Evolutionary conservation across 2,113 vertebrate species (phyloP).

Genomic region (Colistium nudipinnis): DNA sequence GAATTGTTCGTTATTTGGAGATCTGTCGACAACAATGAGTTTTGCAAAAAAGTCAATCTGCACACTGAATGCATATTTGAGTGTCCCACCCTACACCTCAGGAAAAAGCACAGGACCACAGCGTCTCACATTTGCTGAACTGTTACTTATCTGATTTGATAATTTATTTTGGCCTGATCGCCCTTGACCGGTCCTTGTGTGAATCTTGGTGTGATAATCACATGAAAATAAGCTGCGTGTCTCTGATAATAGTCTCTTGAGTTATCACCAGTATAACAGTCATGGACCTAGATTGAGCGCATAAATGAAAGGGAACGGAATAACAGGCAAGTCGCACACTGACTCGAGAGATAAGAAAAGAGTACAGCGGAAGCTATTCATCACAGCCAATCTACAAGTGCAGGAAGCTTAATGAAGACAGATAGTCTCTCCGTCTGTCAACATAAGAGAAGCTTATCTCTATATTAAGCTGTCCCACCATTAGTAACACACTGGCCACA

Average conservation of each 20-base stretch:
- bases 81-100: too few species aligned
- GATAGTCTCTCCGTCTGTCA: slow-evolving; percentile 49
- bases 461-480: slow-evolving; percentile 46
- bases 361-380: slow-evolving; percentile 59
- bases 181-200: too few species aligned
- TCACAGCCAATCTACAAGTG: slow-evolving; percentile 54
- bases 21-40: too few species aligned
- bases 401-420: slow-evolving; percentile 65
- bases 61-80: too few species aligned
- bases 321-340: background rate
- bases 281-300: background rate
- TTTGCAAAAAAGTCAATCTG: too few species aligned
- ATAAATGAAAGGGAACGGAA: slow-evolving; percentile 1
- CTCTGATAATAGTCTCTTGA: background rate
- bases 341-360: background rate
- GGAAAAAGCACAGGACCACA: too few species aligned
- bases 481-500: slow-evolving; percentile 38
- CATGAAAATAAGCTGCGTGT: too few species aligned
- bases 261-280: background rate
- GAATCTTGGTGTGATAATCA: too few species aligned
- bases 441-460: slow-evolving; percentile 43
- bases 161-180: too few species aligned
- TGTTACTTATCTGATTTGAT: too few species aligned
- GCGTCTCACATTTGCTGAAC: too few species aligned
- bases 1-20: too few species aligned